Conservation (phyloP, 2,113 vertebrate species). For the Rhinichthys klamathensis region DNA sequence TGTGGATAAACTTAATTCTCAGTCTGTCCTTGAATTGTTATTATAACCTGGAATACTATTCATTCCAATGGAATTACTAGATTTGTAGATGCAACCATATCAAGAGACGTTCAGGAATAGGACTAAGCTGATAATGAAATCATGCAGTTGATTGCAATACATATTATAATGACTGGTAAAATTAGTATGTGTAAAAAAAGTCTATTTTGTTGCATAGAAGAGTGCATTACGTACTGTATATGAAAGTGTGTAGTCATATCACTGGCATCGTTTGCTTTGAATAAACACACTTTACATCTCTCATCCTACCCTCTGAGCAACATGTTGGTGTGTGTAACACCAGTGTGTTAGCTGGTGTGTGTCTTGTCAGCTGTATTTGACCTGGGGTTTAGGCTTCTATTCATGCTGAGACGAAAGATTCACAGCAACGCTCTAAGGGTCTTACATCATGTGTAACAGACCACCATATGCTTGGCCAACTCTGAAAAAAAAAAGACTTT, state of each 20-base stretch:
- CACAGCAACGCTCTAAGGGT: neutral
- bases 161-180: neutral
- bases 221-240: neutral
- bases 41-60: neutral
- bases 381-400: constrained; percentile 42
- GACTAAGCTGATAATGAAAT: neutral
- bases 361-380: constrained; percentile 41
- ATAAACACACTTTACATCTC: neutral
- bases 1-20: neutral
- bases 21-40: neutral
- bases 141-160: neutral
- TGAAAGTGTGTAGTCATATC: neutral
- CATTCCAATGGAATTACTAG: neutral
- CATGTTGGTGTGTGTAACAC: constrained; percentile 17
- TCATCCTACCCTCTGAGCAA: neutral
- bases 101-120: neutral
- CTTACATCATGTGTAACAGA: constrained; percentile 7
- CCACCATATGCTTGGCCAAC: neutral
- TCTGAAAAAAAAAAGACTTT: neutral
- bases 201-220: neutral
- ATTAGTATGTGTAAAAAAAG: neutral
- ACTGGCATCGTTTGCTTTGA: constrained; percentile 1
- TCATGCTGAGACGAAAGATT: constrained; percentile 13
- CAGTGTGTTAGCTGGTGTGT: neutral
- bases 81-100: neutral